Evolutionary conservation across 2,888 invertebrate species (phyloP).

Genomic region (Agriopis marginaria): DNA sequence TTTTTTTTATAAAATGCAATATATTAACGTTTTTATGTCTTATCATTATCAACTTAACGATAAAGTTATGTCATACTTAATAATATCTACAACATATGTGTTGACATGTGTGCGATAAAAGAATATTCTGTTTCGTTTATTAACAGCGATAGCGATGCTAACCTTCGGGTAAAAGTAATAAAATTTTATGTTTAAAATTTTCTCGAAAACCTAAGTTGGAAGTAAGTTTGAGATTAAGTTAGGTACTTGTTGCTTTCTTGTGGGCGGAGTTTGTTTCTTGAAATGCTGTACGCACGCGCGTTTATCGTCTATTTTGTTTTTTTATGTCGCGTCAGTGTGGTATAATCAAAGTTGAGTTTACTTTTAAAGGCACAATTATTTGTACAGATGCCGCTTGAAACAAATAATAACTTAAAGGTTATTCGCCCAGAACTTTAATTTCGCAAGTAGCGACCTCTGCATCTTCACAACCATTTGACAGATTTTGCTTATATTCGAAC

Average conservation of each 20-base stretch:
- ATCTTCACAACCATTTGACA: too few species aligned
- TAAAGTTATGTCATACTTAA: slow-evolving; percentile 35
- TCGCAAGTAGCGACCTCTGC: too few species aligned
- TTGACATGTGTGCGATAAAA: slow-evolving; percentile 29
- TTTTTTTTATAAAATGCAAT: slow-evolving; percentile 28
- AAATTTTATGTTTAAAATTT: slow-evolving; percentile 6
- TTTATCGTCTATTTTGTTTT: slow-evolving; percentile 48
- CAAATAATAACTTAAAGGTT: too few species aligned
- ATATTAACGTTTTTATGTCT: slow-evolving; percentile 19
- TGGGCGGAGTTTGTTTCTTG: slow-evolving; percentile 66
- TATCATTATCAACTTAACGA: slow-evolving; percentile 26
- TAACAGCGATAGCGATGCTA: slow-evolving; percentile 24
- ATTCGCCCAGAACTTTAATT: too few species aligned
- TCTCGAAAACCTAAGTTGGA: slow-evolving; percentile 23
- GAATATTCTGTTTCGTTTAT: slow-evolving; percentile 22
- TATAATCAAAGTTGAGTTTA: too few species aligned
- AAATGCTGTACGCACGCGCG: slow-evolving; percentile 68
- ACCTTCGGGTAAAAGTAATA: slow-evolving; percentile 8
- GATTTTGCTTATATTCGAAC: too few species aligned
- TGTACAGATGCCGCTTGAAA: too few species aligned
- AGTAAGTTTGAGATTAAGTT: slow-evolving; percentile 13
- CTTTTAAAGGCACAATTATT: too few species aligned
- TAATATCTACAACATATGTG: slow-evolving; percentile 19
- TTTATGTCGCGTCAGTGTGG: not conserved
- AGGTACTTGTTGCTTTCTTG: slow-evolving; percentile 72